These are phyloP conservation scores for Pteropus alecto DNA, from an alignment of 2,113 vertebrate species.

Conservation along the genomic window DNA sequence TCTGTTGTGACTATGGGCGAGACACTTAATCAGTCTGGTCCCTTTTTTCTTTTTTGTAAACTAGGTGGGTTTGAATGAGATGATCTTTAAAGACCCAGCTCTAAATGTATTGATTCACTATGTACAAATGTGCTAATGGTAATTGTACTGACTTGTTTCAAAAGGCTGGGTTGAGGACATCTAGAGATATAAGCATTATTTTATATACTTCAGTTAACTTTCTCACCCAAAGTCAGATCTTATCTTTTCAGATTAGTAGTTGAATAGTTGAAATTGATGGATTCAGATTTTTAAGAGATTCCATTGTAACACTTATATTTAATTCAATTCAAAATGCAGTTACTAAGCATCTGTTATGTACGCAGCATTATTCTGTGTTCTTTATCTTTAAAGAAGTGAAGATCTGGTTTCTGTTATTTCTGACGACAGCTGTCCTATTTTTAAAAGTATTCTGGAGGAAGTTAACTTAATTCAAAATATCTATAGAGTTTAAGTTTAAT, in stretches of 20 bases:
- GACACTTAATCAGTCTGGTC: neutral
- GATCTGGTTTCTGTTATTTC: neutral
- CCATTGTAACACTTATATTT: neutral
- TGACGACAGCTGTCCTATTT: neutral
- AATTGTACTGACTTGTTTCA: neutral
- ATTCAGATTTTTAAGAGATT: neutral
- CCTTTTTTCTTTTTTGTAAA: neutral
- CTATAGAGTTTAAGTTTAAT: neutral
- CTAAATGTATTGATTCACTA: neutral
- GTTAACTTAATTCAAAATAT: slow-evolving; percentile 42
- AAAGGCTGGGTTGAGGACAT: neutral
- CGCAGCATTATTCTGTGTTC: neutral
- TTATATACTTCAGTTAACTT: neutral
- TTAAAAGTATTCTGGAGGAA: slow-evolving; percentile 26
- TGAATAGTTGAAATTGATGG: neutral
- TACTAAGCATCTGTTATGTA: neutral
- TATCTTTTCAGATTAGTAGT: neutral
- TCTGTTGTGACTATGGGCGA: neutral
- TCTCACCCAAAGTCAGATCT: neutral
- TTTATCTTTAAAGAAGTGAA: slow-evolving; percentile 2
- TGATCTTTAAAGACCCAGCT: neutral
- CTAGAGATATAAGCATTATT: neutral
- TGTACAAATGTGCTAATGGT: neutral
- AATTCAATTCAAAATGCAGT: neutral
- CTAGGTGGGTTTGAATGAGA: neutral